These are phyloP conservation scores for Aplysia californica DNA, from an alignment of 1,140 invertebrate genomes.

Conservation along the genomic window DNA sequence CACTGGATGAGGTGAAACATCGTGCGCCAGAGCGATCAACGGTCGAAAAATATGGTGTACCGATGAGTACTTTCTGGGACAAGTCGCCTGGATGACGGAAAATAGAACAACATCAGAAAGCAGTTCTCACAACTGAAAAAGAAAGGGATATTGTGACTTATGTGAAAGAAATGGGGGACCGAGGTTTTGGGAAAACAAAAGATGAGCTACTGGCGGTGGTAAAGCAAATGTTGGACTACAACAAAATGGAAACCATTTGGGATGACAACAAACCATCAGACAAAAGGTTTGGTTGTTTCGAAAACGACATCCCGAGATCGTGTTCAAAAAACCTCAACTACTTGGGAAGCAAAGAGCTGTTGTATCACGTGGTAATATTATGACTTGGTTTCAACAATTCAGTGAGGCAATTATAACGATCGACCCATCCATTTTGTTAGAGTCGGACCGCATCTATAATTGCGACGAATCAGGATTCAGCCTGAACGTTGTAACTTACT, in stretches of 20 bases:
- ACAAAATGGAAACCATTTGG: neutral
- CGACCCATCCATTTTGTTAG: neutral
- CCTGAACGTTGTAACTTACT: neutral
- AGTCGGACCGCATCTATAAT: neutral
- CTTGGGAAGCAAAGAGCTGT: neutral
- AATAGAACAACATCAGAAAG: neutral
- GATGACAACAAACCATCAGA: neutral
- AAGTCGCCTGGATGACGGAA: neutral
- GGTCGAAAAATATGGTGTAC: neutral
- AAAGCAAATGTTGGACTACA: neutral
- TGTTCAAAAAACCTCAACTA: neutral
- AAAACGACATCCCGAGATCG: neutral
- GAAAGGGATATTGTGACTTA: neutral
- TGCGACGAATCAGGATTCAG: neutral
- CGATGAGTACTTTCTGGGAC: neutral
- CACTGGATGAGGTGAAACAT: neutral
- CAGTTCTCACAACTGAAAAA: neutral
- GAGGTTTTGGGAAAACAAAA: constrained; percentile 4
- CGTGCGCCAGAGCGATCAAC: neutral
- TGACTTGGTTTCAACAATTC: neutral
- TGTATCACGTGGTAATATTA: neutral
- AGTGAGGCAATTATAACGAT: neutral
- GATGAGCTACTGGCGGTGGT: neutral
- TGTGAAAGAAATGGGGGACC: neutral
- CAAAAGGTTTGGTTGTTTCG: neutral